Base-by-base conservation (phyloP, 2,113 vertebrate genomes). In the Mandrillus leucophaeus region DNA sequence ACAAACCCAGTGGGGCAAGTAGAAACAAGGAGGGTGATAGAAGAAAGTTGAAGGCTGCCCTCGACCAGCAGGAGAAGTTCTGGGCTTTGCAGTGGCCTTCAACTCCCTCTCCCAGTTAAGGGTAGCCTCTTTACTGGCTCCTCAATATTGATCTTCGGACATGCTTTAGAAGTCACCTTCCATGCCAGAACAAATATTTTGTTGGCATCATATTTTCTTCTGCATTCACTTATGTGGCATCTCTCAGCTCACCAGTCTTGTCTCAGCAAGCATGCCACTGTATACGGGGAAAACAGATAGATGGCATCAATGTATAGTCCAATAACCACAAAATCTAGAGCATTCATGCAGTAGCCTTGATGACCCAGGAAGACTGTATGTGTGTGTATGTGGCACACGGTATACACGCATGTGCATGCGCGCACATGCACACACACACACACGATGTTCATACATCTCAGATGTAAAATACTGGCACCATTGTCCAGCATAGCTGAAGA, bases 361-460 rank as follows among this genome's bases (percentile, higher is more conserved):
- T 43, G 59, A 38, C 55, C 23, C 35, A 48, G 18, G 75, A 22
- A 61, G 80, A 79, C 20, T 13, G 25, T 64, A 4, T 45, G 4
- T 2, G 0, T 0, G 2, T 1, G 9, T 32, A 2, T 1, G 13
- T 9, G 45, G 14, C 40, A 45, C 16, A 76, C 40, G 8, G 1
- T 45, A 6, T n/a, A 40, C 14, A 16, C 12, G 3, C n/a, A 4
- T 72, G 25, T 72, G 17, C 32, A 13, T 0, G 9, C 14, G 32
- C 25, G 3, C 0, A 0, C 9, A 27, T 2, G 2, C 38, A 45
- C 50, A 6, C 11, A 23, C 48, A 18, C 48, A 38, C 76, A 27
- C 12, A 43, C 3, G 5, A 1, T 8, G 0, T 1, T 1, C 6
- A 4, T 12, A 0, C 38, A 16, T 40, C 55, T 35, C 3, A 6